These are phyloP conservation scores for cat (Felis catus) DNA, from an alignment of 2,113 vertebrate genomes.

Conservation along the genomic window F.catus_Fca126_mat1.0 CM031414.1:88479501-88480000, in stretches of 20 bases:
- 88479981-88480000: too few species aligned
- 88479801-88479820: not conserved
- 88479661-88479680: not conserved
- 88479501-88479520: not conserved
- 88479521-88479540: not conserved
- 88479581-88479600: not conserved
- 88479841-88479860: not conserved
- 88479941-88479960: not conserved
- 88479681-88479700: not conserved
- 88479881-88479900: slow-evolving; percentile 1
- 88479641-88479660: not conserved
- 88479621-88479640: not conserved
- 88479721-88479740: not conserved
- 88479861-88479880: not conserved
- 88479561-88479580: not conserved
- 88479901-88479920: not conserved
- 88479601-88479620: not conserved
- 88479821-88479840: not conserved
- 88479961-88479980: not conserved
- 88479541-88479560: not conserved
- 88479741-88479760: slow-evolving; percentile 10
- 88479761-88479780: not conserved
- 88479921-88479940: not conserved
- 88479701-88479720: not conserved
- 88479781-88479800: not conserved